A percentile compares a stretch with the other conserved stretches of the same genome.
phyloP scores from a whole-genome alignment of 2,888 invertebrate species.

The Cosmorhoe ocellata region DNA sequence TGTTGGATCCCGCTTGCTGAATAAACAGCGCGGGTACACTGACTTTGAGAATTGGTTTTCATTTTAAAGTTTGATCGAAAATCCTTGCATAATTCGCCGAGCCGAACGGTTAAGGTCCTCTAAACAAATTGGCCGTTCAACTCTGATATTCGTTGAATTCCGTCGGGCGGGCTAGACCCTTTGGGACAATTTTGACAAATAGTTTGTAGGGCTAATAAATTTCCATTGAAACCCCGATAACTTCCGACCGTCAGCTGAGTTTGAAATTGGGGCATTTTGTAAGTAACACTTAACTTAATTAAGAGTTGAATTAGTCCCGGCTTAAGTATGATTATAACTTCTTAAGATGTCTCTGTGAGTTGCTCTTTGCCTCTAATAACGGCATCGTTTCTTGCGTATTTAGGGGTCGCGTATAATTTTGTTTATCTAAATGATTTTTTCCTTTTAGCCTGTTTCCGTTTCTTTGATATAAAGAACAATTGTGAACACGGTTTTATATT shows the following conservation, averaged over 20 bases:
- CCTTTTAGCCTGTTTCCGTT: too few relatives aligned
- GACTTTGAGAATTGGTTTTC: conserved; percentile 26
- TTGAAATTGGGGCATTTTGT: conserved; percentile 69
- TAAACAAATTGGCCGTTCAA: conserved; percentile 68
- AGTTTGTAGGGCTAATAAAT: conserved; percentile 77
- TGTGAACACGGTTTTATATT: conserved; percentile 6
- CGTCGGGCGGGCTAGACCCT: conserved; percentile 54
- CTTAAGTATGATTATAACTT: conserved; percentile 73
- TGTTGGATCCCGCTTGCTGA: conserved; percentile 22
- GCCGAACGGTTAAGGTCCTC: conserved; percentile 43
- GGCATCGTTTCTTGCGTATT: conserved; percentile 42
- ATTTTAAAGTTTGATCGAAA: conserved; percentile 42
- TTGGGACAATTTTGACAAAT: conserved; percentile 78
- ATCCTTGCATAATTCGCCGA: conserved; percentile 47
- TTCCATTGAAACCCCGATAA: conserved; percentile 76
- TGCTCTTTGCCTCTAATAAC: conserved; percentile 42
- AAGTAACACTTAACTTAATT: conserved; percentile 75
- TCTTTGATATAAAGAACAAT: conserved; percentile 28
- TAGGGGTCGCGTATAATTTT: conserved; percentile 40
- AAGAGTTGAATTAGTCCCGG: conserved; percentile 74
- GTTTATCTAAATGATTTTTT: conserved; percentile 41
- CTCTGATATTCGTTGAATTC: conserved; percentile 68
- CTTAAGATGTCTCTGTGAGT: conserved; percentile 59
- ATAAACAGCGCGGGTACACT: conserved; percentile 20
- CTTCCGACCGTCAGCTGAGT: conserved; percentile 65